Base-by-base conservation (phyloP, 2,888 invertebrate genomes). In the Caenorhabditis sp. region DNA sequence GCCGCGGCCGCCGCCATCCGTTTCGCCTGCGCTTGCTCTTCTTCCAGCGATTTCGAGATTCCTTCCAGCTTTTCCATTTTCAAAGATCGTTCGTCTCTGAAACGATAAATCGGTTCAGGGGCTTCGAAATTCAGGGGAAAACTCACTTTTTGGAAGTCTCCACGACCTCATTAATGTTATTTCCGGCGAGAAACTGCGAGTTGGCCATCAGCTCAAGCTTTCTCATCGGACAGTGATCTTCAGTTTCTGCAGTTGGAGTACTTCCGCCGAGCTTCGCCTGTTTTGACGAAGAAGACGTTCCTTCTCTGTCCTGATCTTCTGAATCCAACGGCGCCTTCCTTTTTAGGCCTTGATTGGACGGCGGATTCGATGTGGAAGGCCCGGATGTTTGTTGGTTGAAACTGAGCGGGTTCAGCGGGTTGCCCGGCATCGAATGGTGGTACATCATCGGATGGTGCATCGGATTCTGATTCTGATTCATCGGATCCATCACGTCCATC, bases 41-140 rank as follows among this genome's bases (percentile, higher is more conserved):
- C 65, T 20, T 65, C 73, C 17, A 65, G 52, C 1, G 58, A 59
- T 20, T 65, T 63, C 24, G 53, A 39, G 53, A 70, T 76, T 39
- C 70, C 55, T 17, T 76, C 76, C 4, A 76, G 48, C 39, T 71
- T 76, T 30, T 76, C 76, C 45, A 76, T 26, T 58, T 76, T 76
- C 6, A 43, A 13, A 2, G 59, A 45, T 3, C 63, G 41, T 6
- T 71, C 70, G 46, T 76, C 70, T 65, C 70, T 70, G 63, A 22
- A 74, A 73, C 13, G n/a, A 13, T 3, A 8, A 13, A 15, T 37
- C 7, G 41, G 8, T 30, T n/a, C 32, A 15, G 20, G 22, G 17
- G 35, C 3, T 22, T 39, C 6, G 6, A 35, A 58, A 11, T 13
- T 53, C 24, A 32, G n/a, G n/a, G n/a, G n/a, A n/a, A 43, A 22